Conservation (phyloP, 2,797 vertebrate genomes). For the Artibeus jamaicensis region DNA sequence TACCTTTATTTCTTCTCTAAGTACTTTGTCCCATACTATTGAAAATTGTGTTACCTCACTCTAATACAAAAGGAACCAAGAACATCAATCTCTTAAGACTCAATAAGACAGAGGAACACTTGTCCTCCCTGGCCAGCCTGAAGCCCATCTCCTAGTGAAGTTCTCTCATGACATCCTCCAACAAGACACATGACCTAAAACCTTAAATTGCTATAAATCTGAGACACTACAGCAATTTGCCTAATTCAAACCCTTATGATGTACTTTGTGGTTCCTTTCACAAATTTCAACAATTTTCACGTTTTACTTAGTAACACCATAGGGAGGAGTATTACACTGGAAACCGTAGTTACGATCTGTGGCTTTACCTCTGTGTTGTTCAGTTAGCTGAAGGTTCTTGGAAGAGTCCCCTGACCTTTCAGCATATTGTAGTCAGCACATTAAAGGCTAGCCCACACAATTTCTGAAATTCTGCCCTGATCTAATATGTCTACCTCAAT, state of each 20-base stretch:
- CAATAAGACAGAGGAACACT: not conserved
- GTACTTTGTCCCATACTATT: not conserved
- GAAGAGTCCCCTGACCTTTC: not conserved
- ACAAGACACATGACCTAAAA: conserved; percentile 17
- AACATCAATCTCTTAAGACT: not conserved
- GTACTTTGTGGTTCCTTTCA: not conserved
- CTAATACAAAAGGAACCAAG: not conserved
- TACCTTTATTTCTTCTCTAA: not conserved
- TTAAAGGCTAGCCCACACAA: not conserved
- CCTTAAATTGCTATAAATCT: conserved; percentile 4
- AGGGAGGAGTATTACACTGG: not conserved
- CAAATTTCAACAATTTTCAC: not conserved
- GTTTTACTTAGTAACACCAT: not conserved
- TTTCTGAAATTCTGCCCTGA: not conserved
- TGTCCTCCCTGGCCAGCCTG: not conserved
- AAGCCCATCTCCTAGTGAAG: not conserved
- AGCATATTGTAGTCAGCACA: not conserved
- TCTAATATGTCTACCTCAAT: not conserved
- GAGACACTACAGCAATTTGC: not conserved
- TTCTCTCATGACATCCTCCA: not conserved
- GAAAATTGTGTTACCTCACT: not conserved
- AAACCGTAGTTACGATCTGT: not conserved
- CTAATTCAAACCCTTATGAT: not conserved
- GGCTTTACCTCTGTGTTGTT: not conserved
- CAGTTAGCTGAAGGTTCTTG: not conserved